phyloP scores from a whole-genome alignment of 2,113 vertebrate species.

The Leptocoma aspasia region DNA sequence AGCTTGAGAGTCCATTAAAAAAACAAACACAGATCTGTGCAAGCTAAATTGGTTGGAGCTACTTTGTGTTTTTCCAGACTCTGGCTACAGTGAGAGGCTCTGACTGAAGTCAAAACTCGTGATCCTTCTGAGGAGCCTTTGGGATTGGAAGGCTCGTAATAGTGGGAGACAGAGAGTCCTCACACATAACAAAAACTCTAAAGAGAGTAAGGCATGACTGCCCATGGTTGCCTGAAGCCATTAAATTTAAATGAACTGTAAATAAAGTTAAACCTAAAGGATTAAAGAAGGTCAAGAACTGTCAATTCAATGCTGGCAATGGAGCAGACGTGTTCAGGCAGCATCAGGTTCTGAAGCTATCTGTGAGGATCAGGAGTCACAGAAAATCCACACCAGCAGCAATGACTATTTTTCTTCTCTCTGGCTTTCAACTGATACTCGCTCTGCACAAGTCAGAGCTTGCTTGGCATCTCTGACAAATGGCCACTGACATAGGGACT shows the following conservation, averaged over 20 bases:
- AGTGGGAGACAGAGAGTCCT: neutral
- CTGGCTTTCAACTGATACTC: neutral
- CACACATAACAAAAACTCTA: neutral
- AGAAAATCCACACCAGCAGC: neutral
- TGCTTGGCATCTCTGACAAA: neutral
- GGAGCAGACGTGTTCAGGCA: neutral
- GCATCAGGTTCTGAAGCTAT: slow-evolving; percentile 24
- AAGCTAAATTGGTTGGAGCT: neutral
- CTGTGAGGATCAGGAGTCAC: neutral
- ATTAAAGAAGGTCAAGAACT: slow-evolving; percentile 61
- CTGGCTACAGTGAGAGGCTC: neutral
- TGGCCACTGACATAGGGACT: neutral
- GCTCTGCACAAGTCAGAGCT: neutral
- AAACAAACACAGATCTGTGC: neutral
- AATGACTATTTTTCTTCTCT: neutral
- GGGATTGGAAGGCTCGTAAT: neutral
- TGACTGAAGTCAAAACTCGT: neutral
- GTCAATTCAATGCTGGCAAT: slow-evolving; percentile 19
- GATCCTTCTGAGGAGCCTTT: slow-evolving; percentile 24
- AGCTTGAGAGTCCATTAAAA: slow-evolving; percentile 47
- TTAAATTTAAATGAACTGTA: slow-evolving; percentile 59
- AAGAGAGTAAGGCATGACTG: slow-evolving; percentile 12
- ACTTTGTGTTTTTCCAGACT: neutral
- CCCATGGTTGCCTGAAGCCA: slow-evolving; percentile 36
- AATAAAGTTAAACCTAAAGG: slow-evolving; percentile 58